These are phyloP conservation scores for Drosophila lutescens DNA, from an alignment of 2,888 invertebrate genomes.

Conservation along the genomic window DNA sequence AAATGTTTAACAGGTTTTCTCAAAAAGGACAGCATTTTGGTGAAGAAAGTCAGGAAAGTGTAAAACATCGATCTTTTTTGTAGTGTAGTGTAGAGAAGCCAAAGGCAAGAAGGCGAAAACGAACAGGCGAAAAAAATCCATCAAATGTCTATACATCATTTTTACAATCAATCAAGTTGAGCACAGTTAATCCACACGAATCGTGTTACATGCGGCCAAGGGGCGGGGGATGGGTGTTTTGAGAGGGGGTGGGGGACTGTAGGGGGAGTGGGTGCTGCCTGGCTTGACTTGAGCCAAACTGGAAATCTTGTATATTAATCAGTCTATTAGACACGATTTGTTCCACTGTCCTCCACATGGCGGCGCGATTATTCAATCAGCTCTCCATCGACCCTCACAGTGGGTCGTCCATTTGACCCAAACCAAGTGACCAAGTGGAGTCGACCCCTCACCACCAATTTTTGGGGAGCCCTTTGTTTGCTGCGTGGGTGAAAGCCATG, in stretches of 20 bases:
- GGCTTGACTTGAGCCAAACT: slow-evolving; percentile 61
- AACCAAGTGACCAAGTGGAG: neutral
- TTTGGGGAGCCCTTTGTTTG: slow-evolving; percentile 11
- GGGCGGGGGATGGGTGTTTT: slow-evolving; percentile 5
- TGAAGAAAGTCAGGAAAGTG: too few relatives aligned
- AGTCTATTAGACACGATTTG: slow-evolving; percentile 80
- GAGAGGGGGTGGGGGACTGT: neutral
- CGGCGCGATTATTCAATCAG: slow-evolving; percentile 76
- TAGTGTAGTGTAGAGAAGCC: neutral
- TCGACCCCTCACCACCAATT: neutral
- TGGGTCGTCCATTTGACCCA: slow-evolving; percentile 47
- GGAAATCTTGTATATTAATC: slow-evolving; percentile 78
- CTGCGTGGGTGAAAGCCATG: slow-evolving; percentile 27
- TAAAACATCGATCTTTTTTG: too few relatives aligned
- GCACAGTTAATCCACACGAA: slow-evolving; percentile 81
- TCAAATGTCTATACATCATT: slow-evolving; percentile 81
- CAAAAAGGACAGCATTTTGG: too few relatives aligned
- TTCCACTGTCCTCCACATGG: slow-evolving; percentile 60
- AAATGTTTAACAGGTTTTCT: too few relatives aligned
- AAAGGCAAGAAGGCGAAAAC: slow-evolving; percentile 33
- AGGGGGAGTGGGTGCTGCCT: slow-evolving; percentile 11
- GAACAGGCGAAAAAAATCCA: slow-evolving; percentile 34
- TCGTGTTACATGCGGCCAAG: slow-evolving; percentile 69
- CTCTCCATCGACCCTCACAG: slow-evolving; percentile 45
- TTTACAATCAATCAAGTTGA: slow-evolving; percentile 82